phyloP scores from a whole-genome alignment of 2,113 vertebrate genomes.

The Egretta garzetta region DNA sequence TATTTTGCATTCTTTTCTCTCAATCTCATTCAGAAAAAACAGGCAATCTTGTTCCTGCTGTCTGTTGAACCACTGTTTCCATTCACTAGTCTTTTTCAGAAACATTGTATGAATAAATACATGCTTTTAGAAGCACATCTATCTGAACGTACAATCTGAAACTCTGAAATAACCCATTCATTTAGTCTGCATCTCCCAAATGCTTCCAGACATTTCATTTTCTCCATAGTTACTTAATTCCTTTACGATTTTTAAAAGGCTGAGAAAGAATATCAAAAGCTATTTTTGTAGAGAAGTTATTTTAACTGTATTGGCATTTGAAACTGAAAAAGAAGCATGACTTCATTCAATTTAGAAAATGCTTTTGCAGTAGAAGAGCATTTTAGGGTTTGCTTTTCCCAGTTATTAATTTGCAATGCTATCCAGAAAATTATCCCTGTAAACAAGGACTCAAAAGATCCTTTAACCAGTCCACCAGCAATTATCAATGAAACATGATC shows the following conservation, averaged over 20 bases:
- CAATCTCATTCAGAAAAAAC: background rate
- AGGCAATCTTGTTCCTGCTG: background rate
- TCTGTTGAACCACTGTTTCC: background rate
- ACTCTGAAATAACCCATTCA: background rate
- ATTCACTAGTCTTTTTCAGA: background rate
- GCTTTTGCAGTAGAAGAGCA: background rate
- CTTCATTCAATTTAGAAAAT: background rate
- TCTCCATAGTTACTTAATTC: background rate
- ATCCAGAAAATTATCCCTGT: background rate
- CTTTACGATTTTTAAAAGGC: accelerated
- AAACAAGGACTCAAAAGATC: background rate
- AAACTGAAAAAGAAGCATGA: background rate
- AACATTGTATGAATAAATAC: background rate
- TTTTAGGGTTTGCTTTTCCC: background rate
- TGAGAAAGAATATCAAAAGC: background rate
- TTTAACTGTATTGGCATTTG: background rate
- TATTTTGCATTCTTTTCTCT: background rate
- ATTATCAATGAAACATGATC: background rate
- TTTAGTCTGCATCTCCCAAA: background rate
- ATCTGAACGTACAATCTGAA: background rate
- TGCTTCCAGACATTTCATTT: background rate
- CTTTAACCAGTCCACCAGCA: background rate
- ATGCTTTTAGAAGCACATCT: background rate
- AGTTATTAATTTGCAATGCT: background rate
- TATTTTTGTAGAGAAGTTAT: background rate